These are phyloP conservation scores for Tenthredo mesomela DNA, from an alignment of 2,888 invertebrate genomes.

Conservation along the genomic window DNA sequence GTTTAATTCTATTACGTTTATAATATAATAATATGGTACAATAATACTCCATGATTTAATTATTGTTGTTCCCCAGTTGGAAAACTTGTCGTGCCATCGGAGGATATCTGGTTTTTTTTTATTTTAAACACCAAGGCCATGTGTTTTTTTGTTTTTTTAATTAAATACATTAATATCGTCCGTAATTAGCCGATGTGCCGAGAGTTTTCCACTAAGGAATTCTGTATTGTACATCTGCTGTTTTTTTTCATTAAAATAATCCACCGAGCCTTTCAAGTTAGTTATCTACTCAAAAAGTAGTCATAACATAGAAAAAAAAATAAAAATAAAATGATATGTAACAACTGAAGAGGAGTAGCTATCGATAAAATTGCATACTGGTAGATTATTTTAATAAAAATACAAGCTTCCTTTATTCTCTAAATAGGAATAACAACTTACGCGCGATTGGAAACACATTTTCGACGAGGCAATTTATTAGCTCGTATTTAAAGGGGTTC, in stretches of 20 bases:
- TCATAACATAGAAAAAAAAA: conserved; percentile 14
- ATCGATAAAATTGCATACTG: neutral
- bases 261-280: conserved; percentile 13
- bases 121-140: conserved; percentile 63
- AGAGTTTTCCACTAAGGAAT: conserved; percentile 57
- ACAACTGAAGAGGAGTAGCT: neutral
- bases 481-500: conserved; percentile 62
- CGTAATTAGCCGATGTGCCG: conserved; percentile 46
- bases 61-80: conserved; percentile 62
- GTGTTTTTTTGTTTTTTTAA: conserved; percentile 56
- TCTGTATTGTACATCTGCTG: conserved; percentile 59
- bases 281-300: conserved; percentile 3
- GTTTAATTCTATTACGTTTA: conserved; percentile 70
- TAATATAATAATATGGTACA: conserved; percentile 75
- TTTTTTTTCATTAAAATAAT: conserved; percentile 49
- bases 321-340: neutral
- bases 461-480: conserved; percentile 55
- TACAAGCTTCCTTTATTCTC: conserved; percentile 49
- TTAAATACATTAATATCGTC: conserved; percentile 58
- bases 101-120: conserved; percentile 49
- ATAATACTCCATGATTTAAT: conserved; percentile 74
- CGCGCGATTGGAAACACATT: conserved; percentile 62
- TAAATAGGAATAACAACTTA: conserved; percentile 54
- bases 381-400: conserved; percentile 50
- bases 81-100: conserved; percentile 65